phyloP scores from a whole-genome alignment of 2,113 vertebrate genomes.

The Myrmophylax atrothorax region DNA sequence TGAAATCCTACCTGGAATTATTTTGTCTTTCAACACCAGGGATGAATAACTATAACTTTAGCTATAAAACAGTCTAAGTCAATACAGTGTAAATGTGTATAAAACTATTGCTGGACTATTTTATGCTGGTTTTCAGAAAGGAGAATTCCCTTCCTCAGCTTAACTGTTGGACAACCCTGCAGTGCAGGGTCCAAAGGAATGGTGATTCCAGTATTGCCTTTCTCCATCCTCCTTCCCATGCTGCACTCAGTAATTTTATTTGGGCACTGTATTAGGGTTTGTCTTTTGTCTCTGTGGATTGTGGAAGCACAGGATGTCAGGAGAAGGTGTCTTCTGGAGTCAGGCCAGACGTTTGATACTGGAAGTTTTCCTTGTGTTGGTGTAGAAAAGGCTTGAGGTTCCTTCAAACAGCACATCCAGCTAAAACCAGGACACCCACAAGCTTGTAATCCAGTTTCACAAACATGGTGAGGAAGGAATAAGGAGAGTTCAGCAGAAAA shows the following conservation, averaged over 20 bases:
- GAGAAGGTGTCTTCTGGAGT: not conserved
- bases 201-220: fast-evolving
- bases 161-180: not conserved
- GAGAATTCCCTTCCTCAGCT: not conserved
- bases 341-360: not conserved
- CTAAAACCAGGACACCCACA: not conserved
- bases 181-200: not conserved
- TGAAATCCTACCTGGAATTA: conserved; percentile 1
- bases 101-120: not conserved
- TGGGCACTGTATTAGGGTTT: not conserved
- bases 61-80: not conserved
- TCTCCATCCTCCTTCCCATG: not conserved
- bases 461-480: not conserved
- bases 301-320: not conserved
- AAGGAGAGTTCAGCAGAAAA: not conserved
- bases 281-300: not conserved
- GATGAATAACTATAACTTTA: not conserved
- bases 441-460: not conserved
- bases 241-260: not conserved
- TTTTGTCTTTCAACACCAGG: not conserved
- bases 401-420: not conserved
- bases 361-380: not conserved
- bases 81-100: not conserved
- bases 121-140: not conserved
- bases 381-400: not conserved